Percentiles rank a stretch among this genome's conserved stretches.
phyloP scores from a whole-genome alignment of 2,888 invertebrate genomes.

The Netelia fuscicornis region DNA sequence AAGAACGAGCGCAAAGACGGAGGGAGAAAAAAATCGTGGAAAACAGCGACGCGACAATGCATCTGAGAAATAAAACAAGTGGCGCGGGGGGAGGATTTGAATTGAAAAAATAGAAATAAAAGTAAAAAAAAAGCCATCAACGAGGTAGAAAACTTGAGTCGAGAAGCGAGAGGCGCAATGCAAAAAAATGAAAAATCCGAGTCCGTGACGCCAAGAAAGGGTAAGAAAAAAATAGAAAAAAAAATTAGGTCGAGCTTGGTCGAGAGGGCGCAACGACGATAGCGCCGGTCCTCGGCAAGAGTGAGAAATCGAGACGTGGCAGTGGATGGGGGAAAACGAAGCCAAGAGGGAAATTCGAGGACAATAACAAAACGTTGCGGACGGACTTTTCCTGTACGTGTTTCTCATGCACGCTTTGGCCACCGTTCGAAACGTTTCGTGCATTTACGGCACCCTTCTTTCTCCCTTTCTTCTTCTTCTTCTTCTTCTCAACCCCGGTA shows the following conservation, averaged over 20 bases:
- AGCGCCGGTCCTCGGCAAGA: slow-evolving; percentile 18
- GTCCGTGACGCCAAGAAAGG: slow-evolving; percentile 1
- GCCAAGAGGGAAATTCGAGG: slow-evolving; percentile 59
- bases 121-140: slow-evolving; percentile 33
- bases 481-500: no score
- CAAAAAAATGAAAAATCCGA: slow-evolving; percentile 60
- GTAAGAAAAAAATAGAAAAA: neutral
- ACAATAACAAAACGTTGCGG: slow-evolving; percentile 61
- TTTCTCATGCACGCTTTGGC: slow-evolving; percentile 35
- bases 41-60: slow-evolving; percentile 46
- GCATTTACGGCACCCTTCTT: slow-evolving; percentile 19
- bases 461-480: neutral
- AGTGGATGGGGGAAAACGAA: slow-evolving; percentile 66
- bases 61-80: slow-evolving; percentile 50
- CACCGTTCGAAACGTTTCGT: slow-evolving; percentile 52
- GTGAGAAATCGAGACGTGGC: slow-evolving; percentile 54
- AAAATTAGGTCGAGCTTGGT: slow-evolving; percentile 60
- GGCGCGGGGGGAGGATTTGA: slow-evolving; percentile 7
- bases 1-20: slow-evolving; percentile 25
- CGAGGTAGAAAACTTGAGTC: slow-evolving; percentile 51
- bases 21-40: slow-evolving; percentile 25
- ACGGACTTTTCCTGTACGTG: slow-evolving; percentile 19
- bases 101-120: slow-evolving; percentile 50
- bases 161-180: slow-evolving; percentile 43
- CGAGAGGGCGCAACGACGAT: slow-evolving; percentile 40